Conservation (phyloP, 2,113 vertebrate species). For the Pipra filicauda region DNA sequence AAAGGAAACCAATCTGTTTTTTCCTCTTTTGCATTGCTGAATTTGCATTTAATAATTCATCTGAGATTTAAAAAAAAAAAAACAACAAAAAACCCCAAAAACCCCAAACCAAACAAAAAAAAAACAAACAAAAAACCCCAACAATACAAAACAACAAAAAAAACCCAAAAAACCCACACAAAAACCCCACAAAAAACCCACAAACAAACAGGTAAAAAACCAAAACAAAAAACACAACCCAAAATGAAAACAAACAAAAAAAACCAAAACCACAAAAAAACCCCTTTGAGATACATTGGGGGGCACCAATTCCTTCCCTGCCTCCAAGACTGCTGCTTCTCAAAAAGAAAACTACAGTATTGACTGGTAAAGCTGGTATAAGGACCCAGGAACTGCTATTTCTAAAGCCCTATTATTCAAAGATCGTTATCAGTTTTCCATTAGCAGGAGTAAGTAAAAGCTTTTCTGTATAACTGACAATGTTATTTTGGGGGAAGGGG, state of each 20-base stretch:
- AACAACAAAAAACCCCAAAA: not conserved
- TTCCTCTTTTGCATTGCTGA: slow-evolving; percentile 50
- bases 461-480: slow-evolving; percentile 72
- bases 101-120: not conserved
- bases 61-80: not conserved
- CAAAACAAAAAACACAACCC: too few relatives aligned
- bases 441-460: slow-evolving; percentile 73
- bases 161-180: not conserved
- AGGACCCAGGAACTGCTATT: slow-evolving; percentile 61
- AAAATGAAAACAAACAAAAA: not conserved
- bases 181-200: not conserved
- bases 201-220: too few relatives aligned
- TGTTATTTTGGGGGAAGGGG: slow-evolving; percentile 58
- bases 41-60: slow-evolving; percentile 74
- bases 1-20: slow-evolving; percentile 62
- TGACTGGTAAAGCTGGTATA: slow-evolving; percentile 45
- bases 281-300: not conserved
- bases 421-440: slow-evolving; percentile 77
- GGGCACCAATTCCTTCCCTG: slow-evolving; percentile 24
- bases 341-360: slow-evolving; percentile 57
- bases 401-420: slow-evolving; percentile 72
- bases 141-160: not conserved
- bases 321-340: slow-evolving; percentile 12
- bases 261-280: not conserved
- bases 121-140: not conserved